A percentile compares a stretch with the other conserved stretches of the same genome.
These are phyloP conservation scores for Crioceris asparagi DNA, from an alignment of 2,888 invertebrate genomes.

Conservation along the genomic window DNA sequence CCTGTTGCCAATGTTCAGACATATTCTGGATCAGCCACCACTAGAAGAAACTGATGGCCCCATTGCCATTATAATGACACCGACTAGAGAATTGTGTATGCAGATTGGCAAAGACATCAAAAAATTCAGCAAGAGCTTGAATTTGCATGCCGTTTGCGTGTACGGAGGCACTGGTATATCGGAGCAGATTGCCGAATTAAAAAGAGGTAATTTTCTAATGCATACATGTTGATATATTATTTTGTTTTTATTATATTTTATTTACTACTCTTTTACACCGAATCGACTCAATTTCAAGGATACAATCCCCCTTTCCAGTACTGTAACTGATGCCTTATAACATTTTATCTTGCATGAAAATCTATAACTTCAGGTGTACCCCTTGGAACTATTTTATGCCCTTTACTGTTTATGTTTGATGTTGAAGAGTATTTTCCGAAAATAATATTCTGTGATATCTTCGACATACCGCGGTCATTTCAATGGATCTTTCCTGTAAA, in stretches of 20 bases:
- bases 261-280: too few relatives aligned
- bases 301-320: too few relatives aligned
- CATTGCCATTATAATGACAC: conserved; percentile 94
- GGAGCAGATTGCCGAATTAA: conserved; percentile 87
- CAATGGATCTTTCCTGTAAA: too few relatives aligned
- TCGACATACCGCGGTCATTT: too few relatives aligned
- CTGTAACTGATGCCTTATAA: too few relatives aligned
- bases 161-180: conserved; percentile 98
- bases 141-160: conserved; percentile 85
- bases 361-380: too few relatives aligned
- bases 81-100: conserved; percentile 96
- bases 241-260: neutral
- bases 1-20: conserved; percentile 93
- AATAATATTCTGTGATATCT: too few relatives aligned
- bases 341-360: too few relatives aligned
- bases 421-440: too few relatives aligned
- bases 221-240: neutral
- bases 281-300: too few relatives aligned
- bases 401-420: too few relatives aligned
- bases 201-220: conserved; percentile 48
- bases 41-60: conserved; percentile 97
- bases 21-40: conserved; percentile 87
- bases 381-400: too few relatives aligned
- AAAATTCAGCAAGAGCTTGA: conserved; percentile 83
- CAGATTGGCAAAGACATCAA: conserved; percentile 95